Evolutionary conservation across 2,113 vertebrate species (phyloP).

Genomic region (Oxyruncus cristatus): DNA sequence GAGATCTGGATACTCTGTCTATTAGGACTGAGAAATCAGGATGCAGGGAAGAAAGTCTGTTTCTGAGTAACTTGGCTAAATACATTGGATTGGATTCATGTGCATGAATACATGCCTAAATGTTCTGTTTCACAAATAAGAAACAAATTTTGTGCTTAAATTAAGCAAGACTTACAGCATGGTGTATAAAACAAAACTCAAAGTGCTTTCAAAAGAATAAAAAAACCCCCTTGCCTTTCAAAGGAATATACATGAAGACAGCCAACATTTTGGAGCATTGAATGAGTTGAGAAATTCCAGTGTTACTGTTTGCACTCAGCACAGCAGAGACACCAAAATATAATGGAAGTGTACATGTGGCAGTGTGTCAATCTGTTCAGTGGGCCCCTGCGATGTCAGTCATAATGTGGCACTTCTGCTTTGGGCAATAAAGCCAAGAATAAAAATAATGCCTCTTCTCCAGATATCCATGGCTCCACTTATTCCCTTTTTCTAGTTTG

Average conservation of each 20-base stretch:
- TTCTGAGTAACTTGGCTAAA: background rate
- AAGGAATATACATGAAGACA: background rate
- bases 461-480: background rate
- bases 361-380: background rate
- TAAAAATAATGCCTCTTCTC: background rate
- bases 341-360: background rate
- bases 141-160: background rate
- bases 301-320: background rate
- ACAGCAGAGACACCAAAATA: background rate
- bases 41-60: background rate
- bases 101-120: background rate
- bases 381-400: background rate
- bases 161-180: background rate
- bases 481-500: background rate
- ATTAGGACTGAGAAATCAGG: background rate
- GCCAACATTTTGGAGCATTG: background rate
- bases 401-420: rapidly evolving
- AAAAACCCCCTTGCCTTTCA: background rate
- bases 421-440: background rate
- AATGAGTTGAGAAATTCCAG: background rate
- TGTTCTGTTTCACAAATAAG: background rate
- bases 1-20: background rate
- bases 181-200: background rate
- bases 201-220: background rate
- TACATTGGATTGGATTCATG: background rate